A percentile compares a stretch with the other conserved stretches of the same genome.
Evolutionary conservation across 2,888 invertebrate species (phyloP).

Genomic region (Epsilonema sp.): DNA sequence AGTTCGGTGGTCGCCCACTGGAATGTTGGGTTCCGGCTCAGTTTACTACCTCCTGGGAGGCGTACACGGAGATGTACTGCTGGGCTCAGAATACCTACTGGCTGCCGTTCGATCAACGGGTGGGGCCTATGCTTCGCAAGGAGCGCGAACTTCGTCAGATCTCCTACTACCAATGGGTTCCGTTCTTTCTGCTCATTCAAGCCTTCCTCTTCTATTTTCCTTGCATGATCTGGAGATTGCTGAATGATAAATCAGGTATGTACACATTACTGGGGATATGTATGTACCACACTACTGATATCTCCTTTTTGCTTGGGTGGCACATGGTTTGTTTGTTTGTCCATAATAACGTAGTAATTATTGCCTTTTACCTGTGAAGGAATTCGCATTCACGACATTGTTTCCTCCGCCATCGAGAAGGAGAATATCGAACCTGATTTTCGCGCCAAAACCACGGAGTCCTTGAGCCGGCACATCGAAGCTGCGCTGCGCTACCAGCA

Average conservation of each 20-base stretch:
- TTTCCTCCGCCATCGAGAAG: slow-evolving; percentile 28
- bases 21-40: slow-evolving; percentile 36
- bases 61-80: slow-evolving; percentile 38
- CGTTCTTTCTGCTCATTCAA: slow-evolving; percentile 32
- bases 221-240: slow-evolving; percentile 34
- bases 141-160: slow-evolving; percentile 31
- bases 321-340: too few species aligned
- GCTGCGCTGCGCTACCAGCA: slow-evolving; percentile 26
- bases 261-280: not conserved
- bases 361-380: slow-evolving; percentile 11
- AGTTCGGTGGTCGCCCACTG: slow-evolving; percentile 27
- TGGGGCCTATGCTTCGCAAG: slow-evolving; percentile 25
- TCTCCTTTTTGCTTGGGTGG: too few species aligned
- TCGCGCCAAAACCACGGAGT: slow-evolving; percentile 25
- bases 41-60: slow-evolving; percentile 36
- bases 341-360: too few species aligned
- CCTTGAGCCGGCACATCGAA: slow-evolving; percentile 25
- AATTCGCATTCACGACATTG: slow-evolving; percentile 26
- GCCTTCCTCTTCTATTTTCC: slow-evolving; percentile 36
- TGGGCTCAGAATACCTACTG: slow-evolving; percentile 38
- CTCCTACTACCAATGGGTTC: slow-evolving; percentile 27
- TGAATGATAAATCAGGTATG: slow-evolving; percentile 34
- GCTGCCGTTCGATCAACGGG: slow-evolving; percentile 27
- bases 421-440: slow-evolving; percentile 28
- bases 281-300: too few species aligned